These are phyloP conservation scores for Meteorus colon DNA, from an alignment of 2,888 invertebrate species.

Conservation along the genomic window DNA sequence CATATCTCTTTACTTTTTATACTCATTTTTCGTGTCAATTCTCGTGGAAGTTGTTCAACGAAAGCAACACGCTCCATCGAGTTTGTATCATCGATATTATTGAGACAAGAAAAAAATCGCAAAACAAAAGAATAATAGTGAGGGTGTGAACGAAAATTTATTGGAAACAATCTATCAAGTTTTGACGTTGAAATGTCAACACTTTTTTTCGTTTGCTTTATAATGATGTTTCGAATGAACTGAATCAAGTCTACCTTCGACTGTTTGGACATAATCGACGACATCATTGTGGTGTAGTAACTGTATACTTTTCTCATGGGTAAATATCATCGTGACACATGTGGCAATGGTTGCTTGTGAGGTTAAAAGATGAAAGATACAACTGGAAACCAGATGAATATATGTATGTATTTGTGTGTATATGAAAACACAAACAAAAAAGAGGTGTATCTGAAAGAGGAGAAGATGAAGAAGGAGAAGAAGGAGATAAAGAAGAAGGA, in stretches of 20 bases:
- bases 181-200: conserved; percentile 7
- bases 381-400: neutral
- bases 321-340: neutral
- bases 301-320: neutral
- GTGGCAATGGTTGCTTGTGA: neutral
- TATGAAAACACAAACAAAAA: neutral
- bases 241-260: neutral
- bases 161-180: neutral
- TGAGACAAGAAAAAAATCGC: neutral
- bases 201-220: neutral
- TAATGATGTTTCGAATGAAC: neutral
- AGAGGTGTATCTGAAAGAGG: neutral
- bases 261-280: neutral
- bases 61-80: neutral
- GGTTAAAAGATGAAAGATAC: neutral
- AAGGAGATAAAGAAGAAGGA: conserved; percentile 1
- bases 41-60: neutral
- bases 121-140: neutral
- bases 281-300: neutral
- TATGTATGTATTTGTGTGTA: neutral
- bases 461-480: neutral
- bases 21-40: neutral
- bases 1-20: neutral
- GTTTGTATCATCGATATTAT: neutral
- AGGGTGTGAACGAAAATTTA: neutral